Percentiles rank a stretch among this genome's conserved stretches.
Evolutionary conservation across 2,888 invertebrate genomes (phyloP).

Genomic region (Crocallis elinguaria): DNA sequence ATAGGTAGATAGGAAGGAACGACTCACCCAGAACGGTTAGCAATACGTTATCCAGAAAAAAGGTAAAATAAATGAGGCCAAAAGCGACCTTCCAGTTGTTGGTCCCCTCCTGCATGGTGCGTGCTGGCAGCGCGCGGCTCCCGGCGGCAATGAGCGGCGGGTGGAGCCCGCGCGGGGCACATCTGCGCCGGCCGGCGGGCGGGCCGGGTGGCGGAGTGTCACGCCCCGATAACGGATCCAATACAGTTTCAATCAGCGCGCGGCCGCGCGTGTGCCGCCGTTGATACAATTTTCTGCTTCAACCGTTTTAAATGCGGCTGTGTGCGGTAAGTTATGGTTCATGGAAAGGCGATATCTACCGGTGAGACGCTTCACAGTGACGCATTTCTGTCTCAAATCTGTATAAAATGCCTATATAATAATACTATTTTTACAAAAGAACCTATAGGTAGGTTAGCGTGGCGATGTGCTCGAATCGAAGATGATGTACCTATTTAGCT

Average conservation of each 20-base stretch:
- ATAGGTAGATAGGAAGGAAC: no score
- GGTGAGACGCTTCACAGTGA: no score
- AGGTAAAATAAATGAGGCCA: constrained; percentile 87
- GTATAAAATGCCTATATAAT: no score
- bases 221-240: constrained; percentile 51
- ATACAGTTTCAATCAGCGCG: constrained; percentile 62
- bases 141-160: no score
- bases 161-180: no score
- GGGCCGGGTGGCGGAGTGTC: constrained; percentile 33
- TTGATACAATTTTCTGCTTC: constrained; percentile 57
- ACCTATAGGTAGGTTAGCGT: no score
- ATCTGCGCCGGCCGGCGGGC: no score
- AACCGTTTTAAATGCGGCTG: constrained; percentile 9
- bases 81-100: constrained; percentile 55
- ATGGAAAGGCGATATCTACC: no score
- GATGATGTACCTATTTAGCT: no score
- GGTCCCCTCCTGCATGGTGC: constrained; percentile 30
- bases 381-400: no score
- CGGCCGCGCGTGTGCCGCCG: constrained; percentile 56
- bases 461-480: no score
- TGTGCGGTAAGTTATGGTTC: background rate
- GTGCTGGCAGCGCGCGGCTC: background rate
- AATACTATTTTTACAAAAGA: no score
- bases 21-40: constrained; percentile 95
- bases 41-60: constrained; percentile 93